Evolutionary conservation across 35 echinoderm and acorn worm genomes (phyloP).

Genomic region (Anneissia japonica): DNA sequence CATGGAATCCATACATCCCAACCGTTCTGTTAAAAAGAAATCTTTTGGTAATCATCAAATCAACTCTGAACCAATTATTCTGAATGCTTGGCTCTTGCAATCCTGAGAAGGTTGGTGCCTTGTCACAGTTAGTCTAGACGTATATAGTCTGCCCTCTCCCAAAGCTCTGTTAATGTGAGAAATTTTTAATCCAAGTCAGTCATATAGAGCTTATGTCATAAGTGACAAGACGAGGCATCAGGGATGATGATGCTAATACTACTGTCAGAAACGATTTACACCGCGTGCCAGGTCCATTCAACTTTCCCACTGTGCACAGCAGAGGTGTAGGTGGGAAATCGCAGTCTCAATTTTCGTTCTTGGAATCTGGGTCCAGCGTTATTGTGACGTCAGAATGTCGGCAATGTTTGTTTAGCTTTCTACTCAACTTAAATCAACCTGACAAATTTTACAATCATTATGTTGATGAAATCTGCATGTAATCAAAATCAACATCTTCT

Average conservation of each 20-base stretch:
- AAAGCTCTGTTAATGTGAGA: background rate
- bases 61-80: background rate
- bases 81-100: background rate
- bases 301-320: background rate
- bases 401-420: background rate
- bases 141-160: background rate
- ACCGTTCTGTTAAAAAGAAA: too few relatives aligned
- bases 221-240: background rate
- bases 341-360: background rate
- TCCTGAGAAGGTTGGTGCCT: background rate
- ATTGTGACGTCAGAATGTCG: background rate
- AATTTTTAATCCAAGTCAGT: background rate
- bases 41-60: too few relatives aligned
- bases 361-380: background rate
- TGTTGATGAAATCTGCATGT: background rate
- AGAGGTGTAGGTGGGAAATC: background rate
- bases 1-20: too few relatives aligned
- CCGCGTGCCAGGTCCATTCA: background rate
- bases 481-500: background rate
- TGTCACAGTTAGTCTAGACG: background rate
- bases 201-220: background rate
- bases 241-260: background rate
- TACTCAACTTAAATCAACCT: background rate
- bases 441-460: background rate
- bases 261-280: background rate